These are phyloP conservation scores for Paragorgia papillata DNA, from an alignment of 92 coral and sea anemone genomes.

Conservation along the genomic window DNA sequence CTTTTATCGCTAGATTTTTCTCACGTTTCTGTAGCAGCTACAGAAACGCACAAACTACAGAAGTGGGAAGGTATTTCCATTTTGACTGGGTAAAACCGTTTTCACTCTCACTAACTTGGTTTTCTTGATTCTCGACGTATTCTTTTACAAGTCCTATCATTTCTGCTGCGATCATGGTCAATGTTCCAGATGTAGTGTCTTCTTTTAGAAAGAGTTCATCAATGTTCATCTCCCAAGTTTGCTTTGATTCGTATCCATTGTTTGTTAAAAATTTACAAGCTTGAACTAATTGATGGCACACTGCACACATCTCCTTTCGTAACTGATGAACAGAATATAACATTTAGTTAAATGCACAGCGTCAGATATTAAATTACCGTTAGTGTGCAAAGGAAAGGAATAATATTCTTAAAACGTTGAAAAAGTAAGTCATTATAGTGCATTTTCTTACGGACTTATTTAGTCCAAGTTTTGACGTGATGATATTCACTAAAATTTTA, in stretches of 20 bases:
- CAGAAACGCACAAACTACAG: no score
- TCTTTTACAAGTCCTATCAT: constrained; percentile 29
- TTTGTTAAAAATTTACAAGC: constrained; percentile 32
- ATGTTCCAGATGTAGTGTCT: constrained; percentile 22
- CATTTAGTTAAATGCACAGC: no score
- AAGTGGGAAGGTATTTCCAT: no score
- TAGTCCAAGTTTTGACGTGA: neutral
- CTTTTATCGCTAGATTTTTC: no score
- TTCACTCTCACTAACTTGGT: constrained; percentile 1
- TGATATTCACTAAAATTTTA: no score
- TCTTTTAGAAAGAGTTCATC: constrained; percentile 25
- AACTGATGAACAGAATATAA: neutral
- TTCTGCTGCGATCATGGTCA: constrained; percentile 38
- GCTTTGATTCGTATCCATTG: constrained; percentile 14
- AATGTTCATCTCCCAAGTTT: constrained; percentile 26
- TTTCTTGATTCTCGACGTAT: constrained; percentile 22
- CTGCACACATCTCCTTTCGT: constrained; percentile 31
- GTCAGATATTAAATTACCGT: no score
- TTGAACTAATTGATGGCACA: constrained; percentile 20
- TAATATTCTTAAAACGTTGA: no score
- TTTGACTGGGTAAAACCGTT: no score
- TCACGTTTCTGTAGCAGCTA: no score
- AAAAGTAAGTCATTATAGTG: neutral
- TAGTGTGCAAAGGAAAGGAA: no score
- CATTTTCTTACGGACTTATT: neutral